Evolutionary conservation across 2,797 vertebrate genomes (phyloP), one percentile per base, ranked within the genome.

Genomic region (Acanthiza pusilla): DNA sequence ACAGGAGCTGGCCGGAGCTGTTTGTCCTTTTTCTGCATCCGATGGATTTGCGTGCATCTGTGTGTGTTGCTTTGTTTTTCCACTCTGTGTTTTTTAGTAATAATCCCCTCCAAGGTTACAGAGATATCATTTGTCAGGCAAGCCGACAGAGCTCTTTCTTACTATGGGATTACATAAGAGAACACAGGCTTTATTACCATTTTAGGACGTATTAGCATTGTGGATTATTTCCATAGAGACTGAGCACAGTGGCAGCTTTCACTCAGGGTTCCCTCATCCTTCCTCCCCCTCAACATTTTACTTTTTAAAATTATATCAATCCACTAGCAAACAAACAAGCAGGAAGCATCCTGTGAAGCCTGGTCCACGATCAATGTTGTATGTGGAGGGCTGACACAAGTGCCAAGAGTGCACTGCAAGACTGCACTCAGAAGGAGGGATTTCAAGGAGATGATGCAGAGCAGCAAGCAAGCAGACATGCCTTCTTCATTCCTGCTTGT

Each of bases 81-180:
- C 38, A 85, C 38, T 26, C 88, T 76, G 65, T 86, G 51, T 89
- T 91, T 96, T 97, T 91, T 79, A 92, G 95, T 85, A 90, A 90
- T 96, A 96, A 97, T 97, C 94, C 73, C 72, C 71, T 94, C 83
- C 97, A 97, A 97, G 95, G 94, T 97, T 97, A 96, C 77, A 92
- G 91, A 78, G 89, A 94, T 96, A 96, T 95, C 92, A 57, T 96
- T 97, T 95, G 88, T 95, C 95, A 95, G 94, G 88, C 92, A 96
- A 96, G 94, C 94, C 11, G 9, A 94, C 91, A 93, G 95, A 94
- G 92, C 95, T 92, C 85, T 84, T 91, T 96, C 94, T 92, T 96
- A 93, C 95, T 96, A 96, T 76, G 90, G 93, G 95, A 97, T 97
- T 97, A 96, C 95, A 97, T 93, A 97, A 96, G 83, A 93, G 91